Evolutionary conservation across 1,140 invertebrate genomes (phyloP).

Genomic region (Drosophila willistoni): DNA sequence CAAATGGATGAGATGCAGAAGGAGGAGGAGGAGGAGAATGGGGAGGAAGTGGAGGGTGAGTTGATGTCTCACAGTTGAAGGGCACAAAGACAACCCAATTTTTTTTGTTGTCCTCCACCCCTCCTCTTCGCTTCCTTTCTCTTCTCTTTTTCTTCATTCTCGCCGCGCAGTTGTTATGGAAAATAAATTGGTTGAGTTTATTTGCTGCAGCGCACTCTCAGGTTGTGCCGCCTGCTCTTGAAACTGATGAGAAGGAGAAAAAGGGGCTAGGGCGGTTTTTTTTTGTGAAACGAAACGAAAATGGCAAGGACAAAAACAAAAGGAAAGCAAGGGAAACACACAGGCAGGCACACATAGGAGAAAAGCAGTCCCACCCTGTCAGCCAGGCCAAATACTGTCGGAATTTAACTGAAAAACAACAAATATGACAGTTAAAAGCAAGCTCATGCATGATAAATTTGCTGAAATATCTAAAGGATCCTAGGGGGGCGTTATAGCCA

Average conservation of each 20-base stretch:
- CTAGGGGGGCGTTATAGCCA: neutral
- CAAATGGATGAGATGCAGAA: neutral
- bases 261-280: too few relatives aligned
- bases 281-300: too few relatives aligned
- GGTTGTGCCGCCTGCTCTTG: neutral
- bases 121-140: neutral
- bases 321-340: neutral
- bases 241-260: neutral
- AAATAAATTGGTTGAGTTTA: conserved; percentile 15
- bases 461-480: neutral
- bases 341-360: too few relatives aligned
- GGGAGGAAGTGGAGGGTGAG: neutral
- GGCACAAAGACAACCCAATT: conserved; percentile 9
- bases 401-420: conserved; percentile 6
- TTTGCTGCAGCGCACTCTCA: conserved; percentile 11
- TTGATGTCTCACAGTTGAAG: conserved; percentile 3
- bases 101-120: neutral
- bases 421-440: conserved; percentile 5
- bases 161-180: conserved; percentile 1
- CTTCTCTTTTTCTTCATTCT: neutral
- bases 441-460: neutral
- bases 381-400: neutral
- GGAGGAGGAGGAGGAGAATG: neutral
- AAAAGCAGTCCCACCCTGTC: neutral
- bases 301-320: conserved; percentile 6